Percentiles rank a stretch among this genome's conserved stretches.
These are phyloP conservation scores for Allacma fusca DNA, from an alignment of 2,888 invertebrate species.

Conservation along the genomic window DNA sequence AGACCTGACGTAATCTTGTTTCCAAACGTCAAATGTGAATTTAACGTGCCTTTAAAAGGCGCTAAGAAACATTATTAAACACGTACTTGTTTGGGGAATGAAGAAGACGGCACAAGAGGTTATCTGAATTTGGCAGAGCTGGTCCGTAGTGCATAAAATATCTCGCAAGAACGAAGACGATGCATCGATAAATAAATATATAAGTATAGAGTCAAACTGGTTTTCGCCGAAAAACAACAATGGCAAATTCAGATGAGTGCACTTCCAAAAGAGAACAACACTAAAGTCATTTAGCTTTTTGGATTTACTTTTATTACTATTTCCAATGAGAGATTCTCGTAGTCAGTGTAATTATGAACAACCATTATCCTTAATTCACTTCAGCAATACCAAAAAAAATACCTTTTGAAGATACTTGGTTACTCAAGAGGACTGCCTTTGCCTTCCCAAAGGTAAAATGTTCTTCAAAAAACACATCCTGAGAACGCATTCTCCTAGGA, in stretches of 20 bases:
- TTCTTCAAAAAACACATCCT: too few species aligned
- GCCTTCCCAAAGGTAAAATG: too few species aligned
- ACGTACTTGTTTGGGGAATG: constrained; percentile 17
- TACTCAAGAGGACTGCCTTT: not conserved
- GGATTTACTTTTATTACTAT: constrained; percentile 9
- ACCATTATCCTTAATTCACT: constrained; percentile 6
- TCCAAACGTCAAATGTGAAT: constrained; percentile 30
- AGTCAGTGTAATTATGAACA: not conserved
- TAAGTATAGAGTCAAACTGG: constrained; percentile 17
- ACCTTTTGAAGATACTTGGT: not conserved
- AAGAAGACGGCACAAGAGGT: not conserved
- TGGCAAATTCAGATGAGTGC: constrained; percentile 13
- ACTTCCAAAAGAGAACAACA: constrained; percentile 6
- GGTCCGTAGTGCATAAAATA: not conserved
- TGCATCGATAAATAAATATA: constrained; percentile 10
- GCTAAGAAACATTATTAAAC: constrained; percentile 33
- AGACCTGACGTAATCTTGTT: constrained; percentile 27
- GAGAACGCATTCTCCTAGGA: too few species aligned
- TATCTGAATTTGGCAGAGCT: constrained; percentile 26
- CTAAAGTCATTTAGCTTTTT: not conserved
- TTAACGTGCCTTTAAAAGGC: constrained; percentile 36
- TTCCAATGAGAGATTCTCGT: not conserved
- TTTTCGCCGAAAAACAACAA: not conserved
- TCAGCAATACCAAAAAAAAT: not conserved
- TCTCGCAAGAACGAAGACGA: not conserved